These are phyloP conservation scores for Caradrina clavipalpis DNA, from an alignment of 2,888 invertebrate species.

Conservation along the genomic window DNA sequence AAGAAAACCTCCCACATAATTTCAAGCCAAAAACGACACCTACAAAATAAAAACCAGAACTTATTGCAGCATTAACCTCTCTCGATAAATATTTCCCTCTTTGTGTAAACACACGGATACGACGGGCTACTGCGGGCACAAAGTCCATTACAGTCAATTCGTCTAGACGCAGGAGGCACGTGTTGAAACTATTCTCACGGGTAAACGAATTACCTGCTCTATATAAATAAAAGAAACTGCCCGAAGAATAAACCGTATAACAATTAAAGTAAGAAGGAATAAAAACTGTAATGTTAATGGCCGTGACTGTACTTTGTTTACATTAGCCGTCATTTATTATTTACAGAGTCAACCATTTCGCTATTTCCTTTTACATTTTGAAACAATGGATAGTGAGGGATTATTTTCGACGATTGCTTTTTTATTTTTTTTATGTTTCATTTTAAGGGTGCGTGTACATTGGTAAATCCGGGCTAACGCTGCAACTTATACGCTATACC, in stretches of 20 bases:
- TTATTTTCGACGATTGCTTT: conserved; percentile 21
- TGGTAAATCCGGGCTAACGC: conserved; percentile 22
- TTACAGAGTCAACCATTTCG: conserved; percentile 43
- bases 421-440: conserved; percentile 10
- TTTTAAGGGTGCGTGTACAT: background rate
- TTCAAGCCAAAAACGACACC: conserved; percentile 28
- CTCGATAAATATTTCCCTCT: conserved; percentile 73
- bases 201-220: conserved; percentile 87
- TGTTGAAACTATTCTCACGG: conserved; percentile 88
- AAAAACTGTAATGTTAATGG: conserved; percentile 63
- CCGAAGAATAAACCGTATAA: conserved; percentile 79
- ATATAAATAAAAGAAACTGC: conserved; percentile 84
- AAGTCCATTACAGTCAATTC: conserved; percentile 88
- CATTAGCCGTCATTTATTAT: conserved; percentile 61
- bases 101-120: conserved; percentile 72
- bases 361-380: conserved; percentile 30
- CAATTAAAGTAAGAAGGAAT: conserved; percentile 77
- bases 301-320: conserved; percentile 38
- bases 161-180: conserved; percentile 85
- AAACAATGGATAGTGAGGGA: conserved; percentile 23
- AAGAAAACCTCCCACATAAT: background rate
- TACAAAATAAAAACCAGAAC: conserved; percentile 55
- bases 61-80: conserved; percentile 63
- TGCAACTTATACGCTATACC: conserved; percentile 17
- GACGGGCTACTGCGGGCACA: conserved; percentile 74